Evolutionary conservation across 2,797 vertebrate genomes (phyloP).

Genomic region (Heliangelus exortis): DNA sequence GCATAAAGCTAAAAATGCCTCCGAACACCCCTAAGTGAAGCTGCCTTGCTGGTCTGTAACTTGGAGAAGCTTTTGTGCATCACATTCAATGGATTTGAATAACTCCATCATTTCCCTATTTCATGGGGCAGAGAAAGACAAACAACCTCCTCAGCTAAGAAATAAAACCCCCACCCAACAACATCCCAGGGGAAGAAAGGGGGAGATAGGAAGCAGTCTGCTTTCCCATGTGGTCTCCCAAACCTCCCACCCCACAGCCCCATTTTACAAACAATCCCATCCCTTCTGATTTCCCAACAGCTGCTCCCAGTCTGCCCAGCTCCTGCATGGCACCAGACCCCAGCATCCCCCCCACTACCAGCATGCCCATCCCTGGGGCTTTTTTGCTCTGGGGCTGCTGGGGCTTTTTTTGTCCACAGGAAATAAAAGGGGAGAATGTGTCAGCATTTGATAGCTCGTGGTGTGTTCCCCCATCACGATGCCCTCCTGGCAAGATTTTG

Average conservation of each 20-base stretch:
- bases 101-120: not conserved
- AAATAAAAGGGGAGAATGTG: rapidly evolving
- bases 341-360: not conserved
- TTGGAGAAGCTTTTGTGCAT: not conserved
- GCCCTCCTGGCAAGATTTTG: not conserved
- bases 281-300: not conserved
- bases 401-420: not conserved
- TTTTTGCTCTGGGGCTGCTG: not conserved
- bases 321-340: not conserved
- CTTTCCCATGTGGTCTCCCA: not conserved
- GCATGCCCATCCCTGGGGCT: not conserved
- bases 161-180: not conserved
- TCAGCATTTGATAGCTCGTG: not conserved
- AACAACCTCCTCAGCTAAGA: not conserved
- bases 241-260: not conserved
- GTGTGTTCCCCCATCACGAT: rapidly evolving
- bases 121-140: not conserved
- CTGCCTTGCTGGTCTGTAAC: not conserved
- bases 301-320: constrained; percentile 11
- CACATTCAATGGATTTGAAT: constrained; percentile 15
- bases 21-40: not conserved
- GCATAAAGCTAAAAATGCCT: not conserved
- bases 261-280: not conserved
- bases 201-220: not conserved
- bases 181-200: not conserved